Evolutionary conservation across 1,140 invertebrate genomes (phyloP).

Genomic region (Orius insidiosus): DNA sequence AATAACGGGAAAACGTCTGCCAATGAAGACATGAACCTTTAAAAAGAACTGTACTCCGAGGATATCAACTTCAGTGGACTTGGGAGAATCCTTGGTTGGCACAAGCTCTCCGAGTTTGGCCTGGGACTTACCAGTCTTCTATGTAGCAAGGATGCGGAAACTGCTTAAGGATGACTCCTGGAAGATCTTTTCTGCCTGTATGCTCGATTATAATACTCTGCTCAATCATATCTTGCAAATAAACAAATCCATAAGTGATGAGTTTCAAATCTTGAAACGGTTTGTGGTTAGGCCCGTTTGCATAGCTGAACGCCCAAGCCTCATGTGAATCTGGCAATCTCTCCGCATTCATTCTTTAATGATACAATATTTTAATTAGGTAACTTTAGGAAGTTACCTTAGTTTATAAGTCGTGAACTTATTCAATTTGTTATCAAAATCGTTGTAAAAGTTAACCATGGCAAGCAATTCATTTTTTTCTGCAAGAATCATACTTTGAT

Average conservation of each 20-base stretch:
- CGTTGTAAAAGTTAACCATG: constrained; percentile 24
- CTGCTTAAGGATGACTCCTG: constrained; percentile 31
- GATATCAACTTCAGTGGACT: too few relatives aligned
- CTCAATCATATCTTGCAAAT: constrained; percentile 41
- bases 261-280: constrained; percentile 18
- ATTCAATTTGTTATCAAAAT: background rate
- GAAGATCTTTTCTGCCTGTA: constrained; percentile 23
- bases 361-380: background rate
- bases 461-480: constrained; percentile 29
- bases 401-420: background rate
- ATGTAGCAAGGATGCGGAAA: constrained; percentile 43
- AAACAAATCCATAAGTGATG: constrained; percentile 37
- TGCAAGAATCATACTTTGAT: constrained; percentile 23
- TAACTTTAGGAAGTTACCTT: too few relatives aligned
- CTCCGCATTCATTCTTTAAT: constrained; percentile 10
- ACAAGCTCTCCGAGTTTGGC: too few relatives aligned
- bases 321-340: constrained; percentile 1
- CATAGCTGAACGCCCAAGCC: background rate
- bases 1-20: constrained; percentile 38
- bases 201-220: constrained; percentile 33
- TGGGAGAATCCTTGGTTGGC: too few relatives aligned
- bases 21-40: constrained; percentile 35
- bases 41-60: constrained; percentile 7
- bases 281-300: constrained; percentile 1
- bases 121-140: constrained; percentile 33